phyloP scores from a whole-genome alignment of 2,113 vertebrate genomes.

The Toxostoma redivivum region DNA sequence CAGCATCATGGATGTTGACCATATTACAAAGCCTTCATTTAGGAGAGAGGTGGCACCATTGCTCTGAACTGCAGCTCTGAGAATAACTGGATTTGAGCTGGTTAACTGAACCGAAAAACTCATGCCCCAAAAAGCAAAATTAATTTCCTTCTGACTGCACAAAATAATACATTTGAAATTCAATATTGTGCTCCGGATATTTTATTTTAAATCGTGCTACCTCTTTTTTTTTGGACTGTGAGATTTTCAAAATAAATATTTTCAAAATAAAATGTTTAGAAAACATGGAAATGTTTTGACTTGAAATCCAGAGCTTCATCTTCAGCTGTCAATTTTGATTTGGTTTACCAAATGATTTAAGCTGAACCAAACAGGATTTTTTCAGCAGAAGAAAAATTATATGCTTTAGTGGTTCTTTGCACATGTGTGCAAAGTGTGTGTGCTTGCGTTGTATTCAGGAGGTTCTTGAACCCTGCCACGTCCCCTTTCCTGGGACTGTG shows the following conservation, averaged over 20 bases:
- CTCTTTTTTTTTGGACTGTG: not conserved
- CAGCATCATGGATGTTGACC: not conserved
- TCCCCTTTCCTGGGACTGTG: not conserved
- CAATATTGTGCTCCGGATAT: not conserved
- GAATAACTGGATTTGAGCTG: conserved; percentile 48
- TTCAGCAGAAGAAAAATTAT: not conserved
- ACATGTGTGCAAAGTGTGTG: not conserved
- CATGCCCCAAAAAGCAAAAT: not conserved
- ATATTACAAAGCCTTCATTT: not conserved
- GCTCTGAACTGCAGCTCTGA: not conserved
- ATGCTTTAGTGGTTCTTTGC: not conserved
- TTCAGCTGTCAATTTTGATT: conserved; percentile 7
- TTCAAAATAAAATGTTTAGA: not conserved
- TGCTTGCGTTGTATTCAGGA: not conserved
- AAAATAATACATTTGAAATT: not conserved
- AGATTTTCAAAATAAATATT: not conserved
- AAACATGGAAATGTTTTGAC: not conserved
- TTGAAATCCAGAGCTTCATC: not conserved
- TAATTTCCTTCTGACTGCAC: not conserved
- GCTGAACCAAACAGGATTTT: not conserved
- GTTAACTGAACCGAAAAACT: conserved; percentile 7
- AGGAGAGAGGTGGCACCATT: not conserved
- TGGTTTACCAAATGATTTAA: not conserved
- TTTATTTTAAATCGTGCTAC: not conserved
- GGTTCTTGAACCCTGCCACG: not conserved